Percentiles rank a stretch among this genome's conserved stretches.
phyloP scores from a whole-genome alignment of 1,140 invertebrate species.

The Oreohelix idahoensis region DNA sequence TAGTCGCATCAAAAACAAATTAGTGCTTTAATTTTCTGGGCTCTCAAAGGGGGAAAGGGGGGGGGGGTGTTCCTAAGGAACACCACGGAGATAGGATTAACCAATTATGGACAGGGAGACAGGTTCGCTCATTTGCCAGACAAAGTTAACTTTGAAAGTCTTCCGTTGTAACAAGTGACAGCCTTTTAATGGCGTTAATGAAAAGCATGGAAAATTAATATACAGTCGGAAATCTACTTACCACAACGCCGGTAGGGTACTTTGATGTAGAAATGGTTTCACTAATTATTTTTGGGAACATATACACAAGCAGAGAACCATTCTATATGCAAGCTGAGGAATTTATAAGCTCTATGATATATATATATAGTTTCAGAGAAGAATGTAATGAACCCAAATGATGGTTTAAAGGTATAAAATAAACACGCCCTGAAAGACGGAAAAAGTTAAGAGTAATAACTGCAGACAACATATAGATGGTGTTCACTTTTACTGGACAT shows the following conservation, averaged over 20 bases:
- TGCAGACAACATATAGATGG: no score
- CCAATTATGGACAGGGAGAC: not conserved
- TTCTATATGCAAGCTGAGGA: no score
- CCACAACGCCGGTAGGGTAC: not conserved
- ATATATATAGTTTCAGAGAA: no score
- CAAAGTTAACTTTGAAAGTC: not conserved
- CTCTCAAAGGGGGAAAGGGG: not conserved
- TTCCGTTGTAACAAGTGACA: not conserved
- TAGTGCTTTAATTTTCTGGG: slow-evolving; percentile 2
- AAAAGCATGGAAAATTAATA: not conserved
- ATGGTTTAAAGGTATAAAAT: no score
- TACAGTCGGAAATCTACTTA: not conserved
- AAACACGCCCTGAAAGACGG: no score
- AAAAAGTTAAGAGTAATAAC: no score
- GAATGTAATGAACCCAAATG: no score
- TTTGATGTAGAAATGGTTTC: not conserved
- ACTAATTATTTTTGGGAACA: not conserved
- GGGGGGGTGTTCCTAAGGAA: not conserved
- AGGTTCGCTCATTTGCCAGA: not conserved
- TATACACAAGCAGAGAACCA: no score
- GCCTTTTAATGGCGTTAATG: not conserved
- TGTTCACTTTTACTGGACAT: no score
- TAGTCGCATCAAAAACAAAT: slow-evolving; percentile 28
- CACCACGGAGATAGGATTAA: not conserved
- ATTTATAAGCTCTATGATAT: no score